A percentile compares a stretch with the other conserved stretches of the same genome.
Conservation (phyloP, 2,113 vertebrate genomes). For the Pontoporia blainvillei region DNA sequence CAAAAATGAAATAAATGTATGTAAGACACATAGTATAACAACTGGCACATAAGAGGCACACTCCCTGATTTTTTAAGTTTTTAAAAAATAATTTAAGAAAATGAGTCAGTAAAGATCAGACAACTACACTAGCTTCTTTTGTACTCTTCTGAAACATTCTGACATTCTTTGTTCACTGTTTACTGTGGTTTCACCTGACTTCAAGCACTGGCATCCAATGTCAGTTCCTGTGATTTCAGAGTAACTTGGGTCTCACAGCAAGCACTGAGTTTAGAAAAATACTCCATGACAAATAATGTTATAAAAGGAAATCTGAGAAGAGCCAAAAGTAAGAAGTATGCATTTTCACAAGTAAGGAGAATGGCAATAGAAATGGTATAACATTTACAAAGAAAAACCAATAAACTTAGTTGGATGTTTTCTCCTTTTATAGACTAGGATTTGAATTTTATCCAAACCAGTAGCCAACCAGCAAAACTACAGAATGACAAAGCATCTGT, state of each 20-base stretch:
- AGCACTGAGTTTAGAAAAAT: neutral
- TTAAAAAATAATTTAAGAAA: neutral
- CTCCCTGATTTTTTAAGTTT: neutral
- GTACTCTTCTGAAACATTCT: neutral
- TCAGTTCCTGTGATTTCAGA: neutral
- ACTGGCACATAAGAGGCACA: neutral
- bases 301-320: neutral
- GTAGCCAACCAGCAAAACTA: neutral
- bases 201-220: neutral
- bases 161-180: neutral
- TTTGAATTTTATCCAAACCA: conserved; percentile 22
- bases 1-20: neutral
- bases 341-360: neutral
- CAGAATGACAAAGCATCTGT: neutral
- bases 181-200: conserved; percentile 7
- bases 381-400: neutral
- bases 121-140: neutral
- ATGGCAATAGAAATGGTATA: neutral
- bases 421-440: neutral
- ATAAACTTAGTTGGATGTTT: neutral
- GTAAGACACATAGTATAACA: neutral
- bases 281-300: neutral
- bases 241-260: neutral
- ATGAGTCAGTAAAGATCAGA: neutral
- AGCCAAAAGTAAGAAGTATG: neutral